Evolutionary conservation across 64 coral and sea anemone genomes (phyloP), one percentile per base, ranked within the genome.

Genomic region (Pocillopora damicornis): DNA sequence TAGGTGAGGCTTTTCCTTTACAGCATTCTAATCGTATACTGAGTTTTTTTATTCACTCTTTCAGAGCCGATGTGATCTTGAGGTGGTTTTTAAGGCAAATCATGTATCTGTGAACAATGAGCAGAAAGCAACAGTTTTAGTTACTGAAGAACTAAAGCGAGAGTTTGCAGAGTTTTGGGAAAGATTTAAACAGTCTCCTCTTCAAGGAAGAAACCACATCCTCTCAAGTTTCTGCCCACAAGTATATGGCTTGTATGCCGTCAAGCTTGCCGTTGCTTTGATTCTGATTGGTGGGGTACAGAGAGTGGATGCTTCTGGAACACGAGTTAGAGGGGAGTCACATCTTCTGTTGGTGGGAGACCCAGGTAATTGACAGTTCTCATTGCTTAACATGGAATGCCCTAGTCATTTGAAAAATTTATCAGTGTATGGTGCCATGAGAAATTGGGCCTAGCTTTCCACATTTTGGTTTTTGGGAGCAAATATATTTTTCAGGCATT

Each of bases 21-120:
- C 7, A 4, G 0, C 42, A 51, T 51, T 51, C 42, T 51, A 51
- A 51, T 51, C 42, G 7, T 51, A 4, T 51, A 51, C 42, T 51
- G 42, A 15, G 12, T 63, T 15, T 79, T 74, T 15, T 77, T 79
- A 11, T 37, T 6, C 16, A 75, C 2, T 35, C 34, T 72, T 85
- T 63, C 63, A 98, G 95, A 92, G 76, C 58, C 92, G 91, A 14
- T 98, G 95, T 98, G 95, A 98, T 75, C 88, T 94, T 10, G 95
- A 98, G 75, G 87, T 91, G 42, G 92, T 98, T 7, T 57, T 98
- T 37, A 91, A 94, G 88, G 95, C 95, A 59, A 98, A 98, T 37
- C 95, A 98, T 16, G 84, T 98, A 6, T 98, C 92, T 38, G 95
- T 98, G 22, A 98, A 98, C 79, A 98, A 98, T 75, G 95, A 98